These are phyloP conservation scores for Tuta absoluta DNA, from an alignment of 2,888 invertebrate species.

Conservation along the genomic window DNA sequence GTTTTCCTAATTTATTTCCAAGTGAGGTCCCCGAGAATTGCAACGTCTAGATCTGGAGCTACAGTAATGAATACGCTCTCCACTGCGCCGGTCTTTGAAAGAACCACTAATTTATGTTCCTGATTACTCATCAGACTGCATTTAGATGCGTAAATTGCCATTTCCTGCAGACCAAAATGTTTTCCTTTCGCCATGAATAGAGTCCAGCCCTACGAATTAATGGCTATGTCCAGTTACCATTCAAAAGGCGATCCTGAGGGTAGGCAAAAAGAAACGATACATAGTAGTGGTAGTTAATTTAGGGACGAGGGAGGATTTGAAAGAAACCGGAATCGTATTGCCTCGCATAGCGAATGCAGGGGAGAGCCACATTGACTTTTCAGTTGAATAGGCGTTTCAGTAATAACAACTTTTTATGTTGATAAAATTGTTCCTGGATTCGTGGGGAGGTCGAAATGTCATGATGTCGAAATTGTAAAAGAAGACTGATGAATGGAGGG, in stretches of 20 bases:
- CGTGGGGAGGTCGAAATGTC: slow-evolving; percentile 31
- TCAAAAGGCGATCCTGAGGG: slow-evolving; percentile 52
- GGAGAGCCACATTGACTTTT: slow-evolving; percentile 25
- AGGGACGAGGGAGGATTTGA: slow-evolving; percentile 45
- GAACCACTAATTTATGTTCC: slow-evolving; percentile 42
- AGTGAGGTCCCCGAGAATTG: slow-evolving; percentile 1
- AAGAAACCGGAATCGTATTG: slow-evolving; percentile 48
- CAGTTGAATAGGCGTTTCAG: slow-evolving; percentile 39
- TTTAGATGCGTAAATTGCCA: slow-evolving; percentile 56
- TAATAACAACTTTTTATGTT: slow-evolving; percentile 33
- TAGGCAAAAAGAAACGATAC: slow-evolving; percentile 48
- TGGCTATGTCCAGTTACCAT: slow-evolving; percentile 47
- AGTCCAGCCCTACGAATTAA: slow-evolving; percentile 52
- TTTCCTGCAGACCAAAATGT: slow-evolving; percentile 48
- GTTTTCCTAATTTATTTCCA: slow-evolving; percentile 11
- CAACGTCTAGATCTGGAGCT: neutral
- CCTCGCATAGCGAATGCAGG: slow-evolving; percentile 39
- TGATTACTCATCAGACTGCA: slow-evolving; percentile 53
- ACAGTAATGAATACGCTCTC: slow-evolving; percentile 3
- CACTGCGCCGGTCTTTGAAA: slow-evolving; percentile 29
- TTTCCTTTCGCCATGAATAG: slow-evolving; percentile 51
- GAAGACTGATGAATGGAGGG: slow-evolving; percentile 5
- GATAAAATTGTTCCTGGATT: slow-evolving; percentile 33
- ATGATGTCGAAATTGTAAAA: neutral
- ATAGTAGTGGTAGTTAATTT: slow-evolving; percentile 47